Evolutionary conservation across 2,797 vertebrate species (phyloP), one percentile per base, ranked within the genome.

Genomic region (Gambusia yucatana): DNA sequence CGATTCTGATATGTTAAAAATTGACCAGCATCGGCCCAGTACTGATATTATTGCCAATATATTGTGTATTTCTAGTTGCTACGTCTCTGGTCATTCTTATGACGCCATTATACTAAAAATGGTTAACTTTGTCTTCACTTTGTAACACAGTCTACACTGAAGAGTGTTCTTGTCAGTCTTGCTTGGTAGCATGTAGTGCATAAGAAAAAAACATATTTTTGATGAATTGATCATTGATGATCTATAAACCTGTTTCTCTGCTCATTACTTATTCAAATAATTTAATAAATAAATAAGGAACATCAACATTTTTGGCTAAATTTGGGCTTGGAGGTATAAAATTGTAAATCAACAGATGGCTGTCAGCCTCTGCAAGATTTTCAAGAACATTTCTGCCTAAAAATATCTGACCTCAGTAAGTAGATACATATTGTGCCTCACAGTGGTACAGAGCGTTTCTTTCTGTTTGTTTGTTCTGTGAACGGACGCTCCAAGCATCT

Each of bases 311-410:
- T 82, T 30, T 80, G 77, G 77, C 61, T 76, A 52, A 74, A 59
- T 17, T n/a, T 22, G 14, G 77, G 16, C 41, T 36, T 81, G 69
- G 46, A 28, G 76, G 55, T 28, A 14, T 61, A 28, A 30, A 33
- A 14, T 16, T 1, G 39, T 74, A 75, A 44, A 79, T 28, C 28
- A 78, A 80, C 82, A 88, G 82, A 88, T 91, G 86, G 84, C 39
- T 78, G 11, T 4, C 57, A 47, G 75, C 72, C 77, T 83, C 71
- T 48, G 36, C 55, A 63, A 46, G 44, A 52, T 71, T 81, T 57
- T 50, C 73, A 76, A 22, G 43, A 48, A 70, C 52, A 70, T 72
- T 25, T 74, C 36, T 78, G 0, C 3, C 30, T 16, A 46, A 73
- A 16, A 75, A 76, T 10, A 28, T 72, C 83, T 30, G 63, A 39